Conservation (phyloP, 2,888 invertebrate genomes). For the Ectobius pallidus region DNA sequence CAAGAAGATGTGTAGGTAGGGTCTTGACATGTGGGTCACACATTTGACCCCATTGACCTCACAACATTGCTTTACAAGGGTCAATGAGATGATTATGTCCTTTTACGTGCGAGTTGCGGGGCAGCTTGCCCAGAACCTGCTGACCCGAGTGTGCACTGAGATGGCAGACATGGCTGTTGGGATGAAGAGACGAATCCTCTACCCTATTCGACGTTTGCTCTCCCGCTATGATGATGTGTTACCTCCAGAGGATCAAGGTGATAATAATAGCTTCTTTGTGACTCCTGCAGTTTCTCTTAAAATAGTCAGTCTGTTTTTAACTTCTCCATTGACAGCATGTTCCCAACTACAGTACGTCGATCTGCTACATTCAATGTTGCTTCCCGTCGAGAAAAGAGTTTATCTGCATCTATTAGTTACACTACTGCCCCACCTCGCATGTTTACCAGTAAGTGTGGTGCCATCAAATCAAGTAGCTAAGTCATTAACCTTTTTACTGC, state of each 20-base stretch:
- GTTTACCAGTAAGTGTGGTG: conserved; percentile 41
- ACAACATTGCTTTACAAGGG: too few relatives aligned
- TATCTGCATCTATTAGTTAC: conserved; percentile 32
- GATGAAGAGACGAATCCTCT: conserved; percentile 42
- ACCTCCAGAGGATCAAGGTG: conserved; percentile 33
- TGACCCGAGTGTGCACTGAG: conserved; percentile 45
- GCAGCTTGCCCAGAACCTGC: conserved; percentile 45
- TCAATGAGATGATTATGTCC: too few relatives aligned
- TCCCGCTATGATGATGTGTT: conserved; percentile 42
- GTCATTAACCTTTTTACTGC: neutral
- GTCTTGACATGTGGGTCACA: too few relatives aligned
- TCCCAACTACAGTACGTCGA: conserved; percentile 17
- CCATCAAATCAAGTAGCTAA: neutral
- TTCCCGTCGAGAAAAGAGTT: conserved; percentile 28
- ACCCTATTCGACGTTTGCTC: conserved; percentile 41
- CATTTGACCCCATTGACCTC: too few relatives aligned
- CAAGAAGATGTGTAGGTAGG: too few relatives aligned
- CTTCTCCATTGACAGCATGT: too few relatives aligned
- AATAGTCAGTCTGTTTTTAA: too few relatives aligned
- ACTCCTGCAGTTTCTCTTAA: neutral
- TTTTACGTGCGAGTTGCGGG: conserved; percentile 46
- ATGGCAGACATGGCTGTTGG: conserved; percentile 45
- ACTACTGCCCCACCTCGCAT: conserved; percentile 33
- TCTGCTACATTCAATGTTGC: conserved; percentile 35
- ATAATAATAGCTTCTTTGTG: neutral